phyloP scores from a whole-genome alignment of 1,140 invertebrate species.

The Neotoxoptera formosana region DNA sequence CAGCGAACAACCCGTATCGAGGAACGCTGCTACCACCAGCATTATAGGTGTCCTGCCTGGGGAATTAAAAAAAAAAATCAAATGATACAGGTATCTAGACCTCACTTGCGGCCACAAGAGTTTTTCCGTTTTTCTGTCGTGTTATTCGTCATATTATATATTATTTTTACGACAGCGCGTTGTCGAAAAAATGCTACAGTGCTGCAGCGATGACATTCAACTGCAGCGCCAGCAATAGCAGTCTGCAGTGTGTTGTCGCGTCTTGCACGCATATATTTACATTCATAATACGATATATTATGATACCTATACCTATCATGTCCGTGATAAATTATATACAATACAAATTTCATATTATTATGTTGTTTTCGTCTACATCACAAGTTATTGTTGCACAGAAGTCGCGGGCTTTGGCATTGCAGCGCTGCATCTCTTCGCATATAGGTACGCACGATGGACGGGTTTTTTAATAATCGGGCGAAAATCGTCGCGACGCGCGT shows the following conservation, averaged over 20 bases:
- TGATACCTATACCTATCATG: background rate
- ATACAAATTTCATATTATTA: background rate
- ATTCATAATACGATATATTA: background rate
- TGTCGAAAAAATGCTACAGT: background rate
- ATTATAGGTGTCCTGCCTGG: no score
- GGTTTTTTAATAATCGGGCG: background rate
- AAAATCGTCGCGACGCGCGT: background rate
- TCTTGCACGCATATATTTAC: background rate
- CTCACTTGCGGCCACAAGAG: no score
- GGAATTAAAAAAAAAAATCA: no score
- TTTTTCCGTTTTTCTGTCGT: background rate
- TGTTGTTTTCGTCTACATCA: background rate
- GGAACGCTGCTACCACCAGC: no score
- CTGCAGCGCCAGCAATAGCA: background rate
- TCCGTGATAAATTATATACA: background rate
- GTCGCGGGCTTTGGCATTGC: background rate
- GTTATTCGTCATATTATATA: background rate
- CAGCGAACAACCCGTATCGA: no score
- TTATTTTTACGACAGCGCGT: background rate
- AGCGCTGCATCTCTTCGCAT: background rate
- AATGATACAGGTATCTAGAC: no score
- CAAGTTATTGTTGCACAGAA: no score
- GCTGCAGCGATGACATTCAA: background rate
- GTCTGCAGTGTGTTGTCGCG: background rate
- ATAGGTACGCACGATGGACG: background rate